A percentile compares a stretch with the other conserved stretches of the same genome.
Evolutionary conservation across 2,888 invertebrate species (phyloP).

Genomic region (Morinoia aosen): DNA sequence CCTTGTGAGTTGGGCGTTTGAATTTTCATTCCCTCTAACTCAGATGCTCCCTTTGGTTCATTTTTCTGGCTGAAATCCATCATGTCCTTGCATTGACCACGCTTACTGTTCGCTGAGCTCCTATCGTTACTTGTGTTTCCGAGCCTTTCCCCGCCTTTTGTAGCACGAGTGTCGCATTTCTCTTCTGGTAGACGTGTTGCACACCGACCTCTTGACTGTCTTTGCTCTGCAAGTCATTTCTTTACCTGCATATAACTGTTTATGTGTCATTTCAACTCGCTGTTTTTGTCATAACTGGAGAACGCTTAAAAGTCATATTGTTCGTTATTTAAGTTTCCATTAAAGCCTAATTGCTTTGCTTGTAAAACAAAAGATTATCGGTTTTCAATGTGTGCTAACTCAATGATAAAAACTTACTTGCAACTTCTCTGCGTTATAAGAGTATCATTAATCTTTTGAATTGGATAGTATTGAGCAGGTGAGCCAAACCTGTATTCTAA

Average conservation of each 20-base stretch:
- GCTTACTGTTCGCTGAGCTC: not conserved
- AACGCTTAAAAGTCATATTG: not conserved
- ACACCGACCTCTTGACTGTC: not conserved
- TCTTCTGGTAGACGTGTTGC: not conserved
- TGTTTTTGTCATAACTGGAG: not conserved
- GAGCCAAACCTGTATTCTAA: not conserved
- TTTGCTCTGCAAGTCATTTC: not conserved
- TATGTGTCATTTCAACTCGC: not conserved
- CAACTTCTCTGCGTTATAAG: no score
- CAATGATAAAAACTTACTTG: not conserved
- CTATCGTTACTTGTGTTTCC: not conserved
- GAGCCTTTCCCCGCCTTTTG: not conserved
- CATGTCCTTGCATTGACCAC: not conserved
- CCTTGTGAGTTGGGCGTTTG: not conserved
- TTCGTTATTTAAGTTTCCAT: not conserved
- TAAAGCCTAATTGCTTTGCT: slow-evolving; percentile 3
- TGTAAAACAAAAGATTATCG: not conserved
- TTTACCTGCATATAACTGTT: not conserved
- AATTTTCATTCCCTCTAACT: not conserved
- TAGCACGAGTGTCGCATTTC: slow-evolving; percentile 4
- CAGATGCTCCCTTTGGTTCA: not conserved
- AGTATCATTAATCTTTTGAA: not conserved
- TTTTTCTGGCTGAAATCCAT: not conserved
- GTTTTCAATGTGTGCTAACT: not conserved
- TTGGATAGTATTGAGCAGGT: not conserved